Evolutionary conservation across 2,113 vertebrate genomes (phyloP).

Genomic region (Cebidichthys violaceus): DNA sequence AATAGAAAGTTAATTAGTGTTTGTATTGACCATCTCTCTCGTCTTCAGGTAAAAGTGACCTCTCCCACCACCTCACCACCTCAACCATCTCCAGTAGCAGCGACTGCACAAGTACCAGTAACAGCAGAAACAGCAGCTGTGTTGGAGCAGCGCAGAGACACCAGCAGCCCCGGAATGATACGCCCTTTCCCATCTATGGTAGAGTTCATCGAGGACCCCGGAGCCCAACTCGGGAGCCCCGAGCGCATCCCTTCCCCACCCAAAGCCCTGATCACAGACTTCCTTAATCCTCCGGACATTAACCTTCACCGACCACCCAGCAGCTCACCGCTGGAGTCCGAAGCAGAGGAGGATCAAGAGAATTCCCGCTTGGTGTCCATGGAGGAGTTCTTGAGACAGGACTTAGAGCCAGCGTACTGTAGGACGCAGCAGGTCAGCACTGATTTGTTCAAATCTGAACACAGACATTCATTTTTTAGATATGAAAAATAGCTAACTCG

Average conservation of each 20-base stretch:
- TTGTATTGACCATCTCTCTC: slow-evolving; percentile 2
- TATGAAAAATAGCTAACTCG: neutral
- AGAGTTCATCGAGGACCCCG: slow-evolving; percentile 82
- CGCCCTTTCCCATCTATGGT: slow-evolving; percentile 79
- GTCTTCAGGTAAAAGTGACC: slow-evolving; percentile 65
- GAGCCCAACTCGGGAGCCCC: slow-evolving; percentile 74
- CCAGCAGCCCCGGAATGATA: slow-evolving; percentile 69
- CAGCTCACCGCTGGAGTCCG: slow-evolving; percentile 79
- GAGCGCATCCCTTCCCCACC: slow-evolving; percentile 66
- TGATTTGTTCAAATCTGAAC: too few relatives aligned
- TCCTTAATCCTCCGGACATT: slow-evolving; percentile 62
- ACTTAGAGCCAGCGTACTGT: slow-evolving; percentile 60
- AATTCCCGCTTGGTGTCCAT: slow-evolving; percentile 83
- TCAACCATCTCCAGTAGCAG: slow-evolving; percentile 34
- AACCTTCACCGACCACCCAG: slow-evolving; percentile 70
- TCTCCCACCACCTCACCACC: slow-evolving; percentile 48
- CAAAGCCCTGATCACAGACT: slow-evolving; percentile 57
- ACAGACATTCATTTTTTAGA: too few relatives aligned
- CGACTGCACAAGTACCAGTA: slow-evolving; percentile 7
- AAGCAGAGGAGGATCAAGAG: slow-evolving; percentile 79
- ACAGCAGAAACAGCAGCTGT: slow-evolving; percentile 12
- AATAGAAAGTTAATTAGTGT: neutral
- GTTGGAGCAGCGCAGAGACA: slow-evolving; percentile 72
- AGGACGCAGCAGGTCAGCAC: slow-evolving; percentile 72
- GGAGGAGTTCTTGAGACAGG: slow-evolving; percentile 82